Evolutionary conservation across 2,888 invertebrate genomes (phyloP), one percentile per base, ranked within the genome.

Genomic region (Rhagonycha fulva): DNA sequence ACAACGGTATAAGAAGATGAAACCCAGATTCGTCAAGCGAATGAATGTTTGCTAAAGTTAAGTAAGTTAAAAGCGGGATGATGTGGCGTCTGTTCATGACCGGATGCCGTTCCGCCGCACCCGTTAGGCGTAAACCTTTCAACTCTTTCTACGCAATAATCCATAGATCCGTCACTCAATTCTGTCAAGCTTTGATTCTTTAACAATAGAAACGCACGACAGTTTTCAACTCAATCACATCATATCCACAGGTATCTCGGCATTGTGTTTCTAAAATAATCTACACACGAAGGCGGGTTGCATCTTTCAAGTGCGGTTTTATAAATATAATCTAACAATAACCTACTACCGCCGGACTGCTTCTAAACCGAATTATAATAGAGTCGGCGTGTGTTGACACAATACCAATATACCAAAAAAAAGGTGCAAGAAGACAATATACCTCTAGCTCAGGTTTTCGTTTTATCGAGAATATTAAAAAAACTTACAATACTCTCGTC

Each of bases 291-390:
- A 70, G 76, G 76, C 78, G 77, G 78, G 75, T 71, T 66, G 28
- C 75, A 76, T 71, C 76, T 75, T 80, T 78, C 73, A 78, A 79
- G 74, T 76, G 78, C 71, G 75, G 79, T 79, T 80, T 79, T 66
- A 66, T 66, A 66, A 66, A 26, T 24, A 47, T 73, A 62, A 70
- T 72, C 24, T 70, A 72, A 76, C 74, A 75, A 78, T 81, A 80
- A 75, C 77, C 79, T 79, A 47, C 47, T 78, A 80, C 82, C 82
- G 82, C 70, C 82, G 82, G 82, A 82, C 77, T 63, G 26, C 11
- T 70, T 63, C 73, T 68, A 60, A 66, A 66, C 24, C 23, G 24
- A 66, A n/a, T 66, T 66, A 66, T 66, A 66, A 66, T 66, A 66
- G 63, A 28, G 30, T 19, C 32, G 73, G 62, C 73, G 72, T 68